These are phyloP conservation scores for Thymelicus sylvestris DNA, from an alignment of 2,888 invertebrate species.

Conservation along the genomic window DNA sequence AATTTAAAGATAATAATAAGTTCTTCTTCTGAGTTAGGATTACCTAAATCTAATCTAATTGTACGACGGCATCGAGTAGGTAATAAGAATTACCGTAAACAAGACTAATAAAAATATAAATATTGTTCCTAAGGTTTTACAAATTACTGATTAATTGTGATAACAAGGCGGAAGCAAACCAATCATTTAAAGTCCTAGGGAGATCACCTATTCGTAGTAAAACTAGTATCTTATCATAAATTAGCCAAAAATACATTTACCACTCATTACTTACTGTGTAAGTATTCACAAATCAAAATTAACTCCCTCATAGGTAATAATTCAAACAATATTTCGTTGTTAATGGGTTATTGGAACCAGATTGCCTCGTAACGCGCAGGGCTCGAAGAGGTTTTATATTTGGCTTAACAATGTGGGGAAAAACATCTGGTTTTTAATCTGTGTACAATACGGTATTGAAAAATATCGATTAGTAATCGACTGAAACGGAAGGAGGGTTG, in stretches of 20 bases:
- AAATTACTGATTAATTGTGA: too few species aligned
- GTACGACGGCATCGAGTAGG: too few species aligned
- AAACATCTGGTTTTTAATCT: slow-evolving; percentile 39
- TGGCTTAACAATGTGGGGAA: slow-evolving; percentile 39
- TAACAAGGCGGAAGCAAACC: neutral
- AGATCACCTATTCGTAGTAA: neutral
- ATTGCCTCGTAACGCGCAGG: slow-evolving; percentile 37
- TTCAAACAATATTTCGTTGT: slow-evolving; percentile 43
- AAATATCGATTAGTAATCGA: slow-evolving; percentile 37
- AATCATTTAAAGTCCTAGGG: neutral
- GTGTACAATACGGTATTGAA: slow-evolving; percentile 35
- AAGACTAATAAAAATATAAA: too few species aligned
- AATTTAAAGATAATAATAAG: too few species aligned
- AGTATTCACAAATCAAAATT: slow-evolving; percentile 45
- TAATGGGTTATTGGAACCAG: slow-evolving; percentile 47
- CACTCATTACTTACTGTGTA: slow-evolving; percentile 40
- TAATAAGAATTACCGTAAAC: too few species aligned
- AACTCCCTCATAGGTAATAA: slow-evolving; percentile 41
- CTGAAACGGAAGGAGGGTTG: slow-evolving; percentile 38
- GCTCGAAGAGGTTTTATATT: slow-evolving; percentile 37
- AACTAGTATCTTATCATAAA: neutral
- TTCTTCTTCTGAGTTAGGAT: too few species aligned
- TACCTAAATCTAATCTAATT: too few species aligned
- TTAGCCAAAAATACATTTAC: slow-evolving; percentile 22
- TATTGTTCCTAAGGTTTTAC: too few species aligned